These are phyloP conservation scores for Caenorhabditis drosophilae DNA, from an alignment of 2,888 invertebrate species.

Conservation along the genomic window DNA sequence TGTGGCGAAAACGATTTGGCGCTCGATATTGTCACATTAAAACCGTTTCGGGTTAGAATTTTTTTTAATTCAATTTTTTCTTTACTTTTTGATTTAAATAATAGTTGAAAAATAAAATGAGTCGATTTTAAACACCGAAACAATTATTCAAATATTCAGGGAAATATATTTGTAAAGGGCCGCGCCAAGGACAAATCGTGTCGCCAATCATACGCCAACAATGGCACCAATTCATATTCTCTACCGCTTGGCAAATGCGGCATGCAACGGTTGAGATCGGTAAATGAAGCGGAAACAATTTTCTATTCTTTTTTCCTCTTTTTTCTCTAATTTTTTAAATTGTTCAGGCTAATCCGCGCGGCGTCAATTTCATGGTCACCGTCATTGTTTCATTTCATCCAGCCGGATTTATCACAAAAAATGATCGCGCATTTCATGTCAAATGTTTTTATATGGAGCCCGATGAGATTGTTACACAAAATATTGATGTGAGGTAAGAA, in stretches of 20 bases:
- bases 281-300: slow-evolving; percentile 8
- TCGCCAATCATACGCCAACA: slow-evolving; percentile 60
- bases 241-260: slow-evolving; percentile 68
- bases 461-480: slow-evolving; percentile 66
- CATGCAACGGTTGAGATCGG: slow-evolving; percentile 67
- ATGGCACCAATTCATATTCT: slow-evolving; percentile 63
- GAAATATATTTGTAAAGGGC: slow-evolving; percentile 68
- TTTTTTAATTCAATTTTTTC: too few relatives aligned
- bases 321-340: not conserved
- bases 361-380: slow-evolving; percentile 67
- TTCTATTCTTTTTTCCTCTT: not conserved
- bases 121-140: not conserved
- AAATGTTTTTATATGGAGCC: slow-evolving; percentile 69
- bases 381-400: slow-evolving; percentile 68
- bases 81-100: too few relatives aligned
- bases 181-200: slow-evolving; percentile 66
- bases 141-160: slow-evolving; percentile 20
- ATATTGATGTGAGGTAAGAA: slow-evolving; percentile 65
- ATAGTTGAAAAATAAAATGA: not conserved
- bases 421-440: slow-evolving; percentile 67
- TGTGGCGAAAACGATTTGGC: slow-evolving; percentile 66
- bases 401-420: slow-evolving; percentile 67
- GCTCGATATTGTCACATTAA: slow-evolving; percentile 64
- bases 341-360: slow-evolving; percentile 67
- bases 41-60: slow-evolving; percentile 51